These are phyloP conservation scores for Parelbella ahira DNA, from an alignment of 2,888 invertebrate species.

Conservation along the genomic window DNA sequence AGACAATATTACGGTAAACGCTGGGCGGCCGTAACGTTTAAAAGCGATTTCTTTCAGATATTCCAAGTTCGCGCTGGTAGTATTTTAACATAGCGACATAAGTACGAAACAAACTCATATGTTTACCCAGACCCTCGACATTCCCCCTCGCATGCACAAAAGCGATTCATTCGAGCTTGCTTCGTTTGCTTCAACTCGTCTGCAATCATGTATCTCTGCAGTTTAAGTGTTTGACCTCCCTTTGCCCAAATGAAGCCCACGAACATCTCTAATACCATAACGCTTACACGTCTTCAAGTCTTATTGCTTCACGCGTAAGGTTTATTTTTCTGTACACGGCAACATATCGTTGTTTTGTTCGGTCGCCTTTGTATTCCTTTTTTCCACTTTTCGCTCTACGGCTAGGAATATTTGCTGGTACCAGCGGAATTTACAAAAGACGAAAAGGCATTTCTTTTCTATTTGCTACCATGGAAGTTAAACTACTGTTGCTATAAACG, in stretches of 20 bases:
- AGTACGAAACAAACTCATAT: not conserved
- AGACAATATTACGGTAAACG: too few species aligned
- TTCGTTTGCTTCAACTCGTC: conserved; percentile 71
- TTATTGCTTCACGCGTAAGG: conserved; percentile 5
- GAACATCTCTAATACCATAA: conserved; percentile 45
- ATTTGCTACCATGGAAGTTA: conserved; percentile 15
- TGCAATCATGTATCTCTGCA: conserved; percentile 69
- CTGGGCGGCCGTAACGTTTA: too few species aligned
- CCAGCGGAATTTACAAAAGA: conserved; percentile 37
- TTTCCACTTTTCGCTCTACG: conserved; percentile 51
- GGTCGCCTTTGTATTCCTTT: conserved; percentile 67
- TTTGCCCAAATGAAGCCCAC: conserved; percentile 71
- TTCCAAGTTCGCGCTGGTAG: too few species aligned
- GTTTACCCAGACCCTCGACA: not conserved
- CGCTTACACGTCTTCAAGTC: not conserved
- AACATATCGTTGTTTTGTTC: conserved; percentile 37
- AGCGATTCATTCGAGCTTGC: conserved; percentile 69
- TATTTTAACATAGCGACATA: too few species aligned
- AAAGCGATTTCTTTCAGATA: too few species aligned
- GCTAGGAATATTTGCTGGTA: conserved; percentile 62
- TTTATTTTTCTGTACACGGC: conserved; percentile 1
- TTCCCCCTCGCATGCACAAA: conserved; percentile 43
- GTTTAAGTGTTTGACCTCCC: conserved; percentile 72
- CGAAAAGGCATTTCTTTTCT: conserved; percentile 21
- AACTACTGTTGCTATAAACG: conserved; percentile 8